Evolutionary conservation across 2,797 vertebrate species (phyloP), one percentile per base, ranked within the genome.

Genomic region (Falco peregrinus): DNA sequence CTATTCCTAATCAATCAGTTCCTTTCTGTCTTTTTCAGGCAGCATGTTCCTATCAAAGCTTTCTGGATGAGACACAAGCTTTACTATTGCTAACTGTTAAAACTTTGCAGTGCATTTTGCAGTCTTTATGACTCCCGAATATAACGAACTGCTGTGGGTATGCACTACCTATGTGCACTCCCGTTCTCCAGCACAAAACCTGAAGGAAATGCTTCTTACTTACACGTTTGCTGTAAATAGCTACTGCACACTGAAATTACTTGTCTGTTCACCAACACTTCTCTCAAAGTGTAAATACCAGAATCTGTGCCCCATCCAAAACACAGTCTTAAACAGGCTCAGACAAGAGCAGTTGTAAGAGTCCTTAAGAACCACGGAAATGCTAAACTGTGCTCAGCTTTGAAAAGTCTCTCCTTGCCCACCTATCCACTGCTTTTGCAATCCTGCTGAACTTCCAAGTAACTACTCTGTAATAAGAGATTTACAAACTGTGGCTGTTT

Each of bases 1-100:
- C 53, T 41, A 51, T 50, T 78, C 63, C 90, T 91, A 91, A 95
- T 80, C 71, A 81, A n/a, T 77, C 85, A 81, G 47, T 73, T 89
- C 59, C 47, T 90, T 94, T 93, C 82, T 64, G 60, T 51, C 74
- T 82, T 90, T 78, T 87, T 84, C 77, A 93, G 60, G 86, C 65
- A 87, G 76, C 76, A 93, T 61, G 63, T 50, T 89, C 51, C 70
- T 43, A 84, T 71, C 63, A 81, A 76, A 95, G 54, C 43, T 87
- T 90, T 86, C 88, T 78, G 11, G 9, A 73, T 81, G 71, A 86
- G 61, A 45, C 41, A 39, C 18, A 29, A 91, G 54, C 41, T 84
- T 86, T 73, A 60, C 68, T 75, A 53, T 10, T 78, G 69, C 19
- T 80, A 96, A 89, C 29, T 86, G 65, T 89, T 84, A 81, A 93